These are phyloP conservation scores for Pyrochroa serraticornis DNA, from an alignment of 2,888 invertebrate species.

Conservation along the genomic window DNA sequence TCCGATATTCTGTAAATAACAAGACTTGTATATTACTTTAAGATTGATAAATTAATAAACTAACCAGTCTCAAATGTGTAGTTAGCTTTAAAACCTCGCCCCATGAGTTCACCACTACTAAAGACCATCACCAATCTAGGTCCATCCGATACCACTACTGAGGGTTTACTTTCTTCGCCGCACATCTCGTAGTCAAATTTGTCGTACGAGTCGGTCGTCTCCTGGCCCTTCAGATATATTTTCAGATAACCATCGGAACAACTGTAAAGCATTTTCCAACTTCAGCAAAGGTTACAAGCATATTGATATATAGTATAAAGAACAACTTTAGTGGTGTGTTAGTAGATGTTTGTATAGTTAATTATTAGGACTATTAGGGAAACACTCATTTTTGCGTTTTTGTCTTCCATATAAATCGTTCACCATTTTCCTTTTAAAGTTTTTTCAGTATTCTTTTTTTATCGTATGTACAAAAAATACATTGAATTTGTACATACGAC, in stretches of 20 bases:
- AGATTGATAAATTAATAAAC: constrained; percentile 6
- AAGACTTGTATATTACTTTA: constrained; percentile 8
- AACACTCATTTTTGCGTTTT: too few species aligned
- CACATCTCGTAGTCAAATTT: constrained; percentile 94
- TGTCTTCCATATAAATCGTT: too few species aligned
- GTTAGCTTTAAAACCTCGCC: constrained; percentile 88
- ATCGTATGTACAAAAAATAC: too few species aligned
- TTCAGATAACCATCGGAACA: constrained; percentile 92
- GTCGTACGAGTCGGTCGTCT: constrained; percentile 89
- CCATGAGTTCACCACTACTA: constrained; percentile 89
- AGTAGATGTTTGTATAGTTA: too few species aligned
- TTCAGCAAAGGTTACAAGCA: too few species aligned
- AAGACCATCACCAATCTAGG: constrained; percentile 94
- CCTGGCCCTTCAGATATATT: constrained; percentile 90
- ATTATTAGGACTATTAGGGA: too few species aligned
- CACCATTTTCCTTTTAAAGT: too few species aligned
- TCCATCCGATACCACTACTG: constrained; percentile 84
- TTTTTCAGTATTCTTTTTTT: too few species aligned
- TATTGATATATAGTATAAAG: too few species aligned
- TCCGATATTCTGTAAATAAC: constrained; percentile 77
- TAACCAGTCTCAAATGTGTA: constrained; percentile 84
- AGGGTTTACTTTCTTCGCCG: constrained; percentile 79
- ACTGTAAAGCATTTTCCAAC: constrained; percentile 56
- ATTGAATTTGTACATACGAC: too few species aligned
- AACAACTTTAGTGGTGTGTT: too few species aligned